Base-by-base conservation (phyloP, 2,113 vertebrate species). In the Mirounga angustirostris region DNA sequence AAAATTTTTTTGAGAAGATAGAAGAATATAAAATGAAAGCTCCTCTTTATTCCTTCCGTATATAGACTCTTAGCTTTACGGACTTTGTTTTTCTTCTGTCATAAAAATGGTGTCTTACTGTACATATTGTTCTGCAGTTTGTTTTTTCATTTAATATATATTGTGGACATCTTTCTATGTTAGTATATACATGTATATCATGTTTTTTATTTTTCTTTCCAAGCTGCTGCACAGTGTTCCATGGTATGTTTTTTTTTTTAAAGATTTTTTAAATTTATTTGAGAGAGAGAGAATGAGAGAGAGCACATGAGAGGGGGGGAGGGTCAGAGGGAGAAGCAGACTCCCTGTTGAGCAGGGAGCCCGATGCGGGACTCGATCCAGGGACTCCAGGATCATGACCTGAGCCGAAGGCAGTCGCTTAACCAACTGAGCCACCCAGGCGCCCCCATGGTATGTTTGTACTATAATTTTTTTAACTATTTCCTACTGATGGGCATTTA, bases 131-230 rank as follows among this genome's bases (percentile, higher is more conserved):
- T 89, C 74, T 86, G 56, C 46, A 10, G 30, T 36, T 85, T 93
- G 30, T 4, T 84, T 84, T 95, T 92, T 89, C 36, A 50, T 40
- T 95, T 79, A 65, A 33, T 90, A 11, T 43, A 59, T 52, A 30
- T 91, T 54, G 24, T 40, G 18, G 19, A 28, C 15, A 46, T 79
- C 28, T 78, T 78, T 85, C 61, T 15, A 50, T 58, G 54, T 80
- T 24, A 85, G 11, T 40, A 22, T 59, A 14, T 90, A 33, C 28
- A 24, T 69, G 65, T 52, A 33, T 52, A 11, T 61, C 7, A 18
- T 56, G 63, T 90, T 73, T 92, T 79, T 92, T 36, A 56, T 80
- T 85, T 93, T 93, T 87, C 28, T 76, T 88, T 18, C 26, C 15
- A 81, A 69, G 95, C 19, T 86, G 11, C 63, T 59, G 12, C 26